phyloP scores from a whole-genome alignment of 2,113 vertebrate genomes.

The Rattus rattus region DNA sequence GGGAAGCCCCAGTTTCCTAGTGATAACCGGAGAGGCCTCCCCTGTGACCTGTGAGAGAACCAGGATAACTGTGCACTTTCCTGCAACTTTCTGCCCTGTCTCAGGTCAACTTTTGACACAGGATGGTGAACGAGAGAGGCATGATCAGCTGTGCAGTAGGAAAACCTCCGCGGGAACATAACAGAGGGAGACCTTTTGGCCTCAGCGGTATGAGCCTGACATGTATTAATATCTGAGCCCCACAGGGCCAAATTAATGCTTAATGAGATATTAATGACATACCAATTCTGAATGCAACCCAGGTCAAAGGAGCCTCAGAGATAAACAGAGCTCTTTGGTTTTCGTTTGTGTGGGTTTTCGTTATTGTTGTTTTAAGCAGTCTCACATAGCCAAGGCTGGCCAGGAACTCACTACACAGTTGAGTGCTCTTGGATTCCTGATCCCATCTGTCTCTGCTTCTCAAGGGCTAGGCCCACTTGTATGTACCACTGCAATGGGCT shows the following conservation, averaged over 20 bases:
- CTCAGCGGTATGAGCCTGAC: background rate
- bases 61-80: background rate
- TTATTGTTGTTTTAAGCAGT: background rate
- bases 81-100: background rate
- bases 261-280: background rate
- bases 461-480: background rate
- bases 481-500: background rate
- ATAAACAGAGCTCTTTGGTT: background rate
- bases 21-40: background rate
- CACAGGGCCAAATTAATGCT: background rate
- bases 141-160: background rate
- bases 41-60: background rate
- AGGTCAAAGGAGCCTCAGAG: slow-evolving; percentile 3
- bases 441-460: no score
- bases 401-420: background rate
- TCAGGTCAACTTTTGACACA: background rate
- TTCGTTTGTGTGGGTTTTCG: background rate
- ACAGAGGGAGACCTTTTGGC: background rate
- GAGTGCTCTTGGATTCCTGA: background rate
- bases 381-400: background rate
- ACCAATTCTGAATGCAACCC: background rate
- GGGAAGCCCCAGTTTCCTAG: background rate
- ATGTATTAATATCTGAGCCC: background rate
- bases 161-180: background rate
- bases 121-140: background rate